These are phyloP conservation scores for Scytalopus superciliaris DNA, from an alignment of 2,113 vertebrate species.

Conservation along the genomic window DNA sequence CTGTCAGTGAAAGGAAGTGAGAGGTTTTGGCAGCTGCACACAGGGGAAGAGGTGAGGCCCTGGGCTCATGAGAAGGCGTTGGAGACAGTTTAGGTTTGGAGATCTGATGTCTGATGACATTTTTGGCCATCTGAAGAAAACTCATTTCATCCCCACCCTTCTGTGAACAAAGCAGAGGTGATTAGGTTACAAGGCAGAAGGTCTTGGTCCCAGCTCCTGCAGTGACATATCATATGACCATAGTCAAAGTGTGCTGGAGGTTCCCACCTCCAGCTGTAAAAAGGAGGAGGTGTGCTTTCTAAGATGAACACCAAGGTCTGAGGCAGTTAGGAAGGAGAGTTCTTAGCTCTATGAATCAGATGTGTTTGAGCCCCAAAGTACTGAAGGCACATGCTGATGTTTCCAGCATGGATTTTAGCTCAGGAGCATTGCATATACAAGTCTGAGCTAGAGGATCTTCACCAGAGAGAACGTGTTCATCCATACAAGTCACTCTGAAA, in stretches of 20 bases:
- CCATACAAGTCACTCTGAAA: not conserved
- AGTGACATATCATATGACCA: rapidly evolving
- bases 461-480: not conserved
- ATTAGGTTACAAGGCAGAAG: slow-evolving; percentile 29
- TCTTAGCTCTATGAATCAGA: not conserved
- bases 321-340: not conserved
- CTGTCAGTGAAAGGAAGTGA: slow-evolving; percentile 51
- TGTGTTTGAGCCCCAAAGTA: not conserved
- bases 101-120: slow-evolving; percentile 40
- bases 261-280: not conserved
- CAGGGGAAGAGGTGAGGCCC: slow-evolving; percentile 53
- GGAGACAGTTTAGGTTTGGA: slow-evolving; percentile 48
- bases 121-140: slow-evolving; percentile 47
- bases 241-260: not conserved
- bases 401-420: not conserved
- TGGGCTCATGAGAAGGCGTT: slow-evolving; percentile 24
- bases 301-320: not conserved
- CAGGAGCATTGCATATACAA: not conserved
- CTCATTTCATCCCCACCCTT: slow-evolving; percentile 42
- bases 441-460: not conserved
- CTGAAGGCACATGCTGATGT: not conserved
- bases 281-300: not conserved
- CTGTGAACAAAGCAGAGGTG: slow-evolving; percentile 11
- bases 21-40: slow-evolving; percentile 54
- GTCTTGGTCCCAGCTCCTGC: not conserved